Percentiles rank a stretch among this genome's conserved stretches.
phyloP scores from a whole-genome alignment of 2,888 invertebrate genomes.

The Philereme vetulata region DNA sequence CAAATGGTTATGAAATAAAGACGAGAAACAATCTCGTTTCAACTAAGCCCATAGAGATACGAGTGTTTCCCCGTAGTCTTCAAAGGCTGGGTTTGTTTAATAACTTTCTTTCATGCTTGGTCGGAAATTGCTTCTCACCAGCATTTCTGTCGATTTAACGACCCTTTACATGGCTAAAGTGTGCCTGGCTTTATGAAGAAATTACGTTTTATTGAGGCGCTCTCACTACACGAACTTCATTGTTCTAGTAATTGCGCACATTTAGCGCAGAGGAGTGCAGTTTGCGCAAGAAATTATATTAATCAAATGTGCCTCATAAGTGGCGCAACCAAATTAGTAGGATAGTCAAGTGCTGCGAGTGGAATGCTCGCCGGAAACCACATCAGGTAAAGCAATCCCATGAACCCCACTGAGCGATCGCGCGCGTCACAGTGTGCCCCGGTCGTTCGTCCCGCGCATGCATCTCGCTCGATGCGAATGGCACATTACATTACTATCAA shows the following conservation, averaged over 20 bases:
- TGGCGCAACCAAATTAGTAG: slow-evolving; percentile 17
- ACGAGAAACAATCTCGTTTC: slow-evolving; percentile 8
- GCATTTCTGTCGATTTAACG: slow-evolving; percentile 59
- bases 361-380: slow-evolving; percentile 75
- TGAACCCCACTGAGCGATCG: slow-evolving; percentile 45
- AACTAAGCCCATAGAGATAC: slow-evolving; percentile 51
- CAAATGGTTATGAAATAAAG: slow-evolving; percentile 1
- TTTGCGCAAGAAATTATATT: slow-evolving; percentile 9
- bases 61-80: slow-evolving; percentile 42
- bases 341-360: slow-evolving; percentile 27
- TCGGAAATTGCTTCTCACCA: slow-evolving; percentile 67
- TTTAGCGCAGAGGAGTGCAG: slow-evolving; percentile 20
- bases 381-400: slow-evolving; percentile 66
- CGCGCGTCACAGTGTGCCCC: slow-evolving; percentile 37
- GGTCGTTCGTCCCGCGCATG: slow-evolving; percentile 42
- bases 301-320: slow-evolving; percentile 16
- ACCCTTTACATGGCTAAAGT: slow-evolving; percentile 54
- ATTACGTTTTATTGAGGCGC: slow-evolving; percentile 45
- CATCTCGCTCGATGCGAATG: slow-evolving; percentile 50
- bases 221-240: slow-evolving; percentile 37
- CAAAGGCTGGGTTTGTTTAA: slow-evolving; percentile 57
- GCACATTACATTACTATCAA: slow-evolving; percentile 61
- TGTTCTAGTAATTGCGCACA: slow-evolving; percentile 42
- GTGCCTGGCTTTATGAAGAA: slow-evolving; percentile 52
- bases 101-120: slow-evolving; percentile 60